phyloP scores from a whole-genome alignment of 2,113 vertebrate genomes.

The Phylloscopus whistleri region DNA sequence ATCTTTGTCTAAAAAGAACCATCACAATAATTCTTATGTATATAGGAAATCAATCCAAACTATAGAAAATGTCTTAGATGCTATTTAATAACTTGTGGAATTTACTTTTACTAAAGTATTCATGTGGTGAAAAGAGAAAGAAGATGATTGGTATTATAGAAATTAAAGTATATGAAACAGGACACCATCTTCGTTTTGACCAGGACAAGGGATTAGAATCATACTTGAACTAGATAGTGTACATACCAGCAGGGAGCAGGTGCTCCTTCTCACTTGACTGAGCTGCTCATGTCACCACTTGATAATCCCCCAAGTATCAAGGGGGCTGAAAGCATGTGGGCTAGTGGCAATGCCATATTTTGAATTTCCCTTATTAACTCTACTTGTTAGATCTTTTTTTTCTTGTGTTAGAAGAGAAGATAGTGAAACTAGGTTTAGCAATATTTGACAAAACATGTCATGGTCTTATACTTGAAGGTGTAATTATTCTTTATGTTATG shows the following conservation, averaged over 20 bases:
- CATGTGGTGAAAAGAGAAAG: not conserved
- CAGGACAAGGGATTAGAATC: slow-evolving; percentile 44
- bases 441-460: not conserved
- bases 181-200: slow-evolving; percentile 14
- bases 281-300: not conserved
- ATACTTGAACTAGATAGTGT: slow-evolving; percentile 30
- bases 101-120: not conserved
- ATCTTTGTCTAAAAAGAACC: not conserved
- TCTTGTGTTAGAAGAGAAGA: not conserved
- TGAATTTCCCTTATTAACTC: not conserved
- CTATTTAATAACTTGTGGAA: not conserved
- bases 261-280: slow-evolving; percentile 4
- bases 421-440: not conserved
- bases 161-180: slow-evolving; percentile 17
- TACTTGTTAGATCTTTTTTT: not conserved
- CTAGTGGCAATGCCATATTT: not conserved
- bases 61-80: not conserved
- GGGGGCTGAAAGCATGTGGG: not conserved
- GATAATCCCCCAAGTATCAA: not conserved
- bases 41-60: not conserved
- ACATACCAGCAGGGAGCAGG: slow-evolving; percentile 46
- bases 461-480: not conserved
- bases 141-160: not conserved
- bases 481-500: not conserved
- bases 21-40: not conserved